A percentile compares a stretch with the other conserved stretches of the same genome.
These are phyloP conservation scores for Metellina segmentata DNA, from an alignment of 2,888 invertebrate genomes.

Conservation along the genomic window DNA sequence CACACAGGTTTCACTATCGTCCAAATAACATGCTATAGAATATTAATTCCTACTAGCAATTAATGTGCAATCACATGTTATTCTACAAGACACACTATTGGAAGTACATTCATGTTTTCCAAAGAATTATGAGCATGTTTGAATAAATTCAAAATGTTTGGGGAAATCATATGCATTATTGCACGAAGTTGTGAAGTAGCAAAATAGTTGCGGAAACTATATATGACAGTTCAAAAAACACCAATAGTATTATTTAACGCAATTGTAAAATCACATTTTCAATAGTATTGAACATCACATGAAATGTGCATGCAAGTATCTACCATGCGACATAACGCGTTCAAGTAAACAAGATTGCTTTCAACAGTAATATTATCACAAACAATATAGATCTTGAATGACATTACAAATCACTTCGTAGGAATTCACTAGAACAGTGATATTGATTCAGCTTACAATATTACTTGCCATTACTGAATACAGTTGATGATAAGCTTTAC, in stretches of 20 bases:
- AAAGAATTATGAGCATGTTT: too few species aligned
- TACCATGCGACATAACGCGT: slow-evolving; percentile 48
- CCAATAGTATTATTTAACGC: slow-evolving; percentile 1
- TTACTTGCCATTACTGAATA: neutral
- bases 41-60: too few species aligned
- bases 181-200: slow-evolving; percentile 10
- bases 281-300: slow-evolving; percentile 51
- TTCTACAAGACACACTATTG: too few species aligned
- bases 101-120: too few species aligned
- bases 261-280: slow-evolving; percentile 48
- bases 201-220: neutral
- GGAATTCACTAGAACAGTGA: slow-evolving; percentile 3
- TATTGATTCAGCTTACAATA: neutral
- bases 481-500: neutral
- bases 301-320: slow-evolving; percentile 58
- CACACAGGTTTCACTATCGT: too few species aligned
- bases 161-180: neutral
- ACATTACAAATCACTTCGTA: neutral
- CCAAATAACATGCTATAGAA: too few species aligned
- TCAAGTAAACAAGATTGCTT: slow-evolving; percentile 7
- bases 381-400: neutral
- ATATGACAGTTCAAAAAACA: slow-evolving; percentile 9
- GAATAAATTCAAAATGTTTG: too few species aligned
- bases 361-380: slow-evolving; percentile 15
- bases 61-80: too few species aligned